These are phyloP conservation scores for Scrobipalpa costella DNA, from an alignment of 2,888 invertebrate genomes.

Conservation along the genomic window DNA sequence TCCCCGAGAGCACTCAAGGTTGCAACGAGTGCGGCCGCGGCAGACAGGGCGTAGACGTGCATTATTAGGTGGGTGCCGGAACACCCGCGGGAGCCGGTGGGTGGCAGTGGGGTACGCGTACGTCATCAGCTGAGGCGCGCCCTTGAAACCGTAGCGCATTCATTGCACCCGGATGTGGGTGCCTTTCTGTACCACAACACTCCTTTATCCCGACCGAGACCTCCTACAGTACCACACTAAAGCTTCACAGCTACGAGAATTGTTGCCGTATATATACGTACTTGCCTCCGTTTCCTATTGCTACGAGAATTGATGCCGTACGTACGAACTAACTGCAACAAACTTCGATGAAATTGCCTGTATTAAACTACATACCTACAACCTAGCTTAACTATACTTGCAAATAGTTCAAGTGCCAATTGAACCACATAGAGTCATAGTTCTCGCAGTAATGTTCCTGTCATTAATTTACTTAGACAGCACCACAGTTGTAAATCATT, in stretches of 20 bases:
- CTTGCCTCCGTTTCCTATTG: slow-evolving; percentile 19
- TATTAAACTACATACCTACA: too few species aligned
- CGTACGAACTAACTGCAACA: too few species aligned
- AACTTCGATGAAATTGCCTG: too few species aligned
- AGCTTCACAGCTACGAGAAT: slow-evolving; percentile 29
- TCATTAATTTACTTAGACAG: too few species aligned
- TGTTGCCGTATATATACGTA: too few species aligned
- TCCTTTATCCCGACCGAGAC: slow-evolving; percentile 53
- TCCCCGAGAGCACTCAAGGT: slow-evolving; percentile 71
- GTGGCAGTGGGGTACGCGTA: slow-evolving; percentile 70
- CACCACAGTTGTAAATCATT: too few species aligned
- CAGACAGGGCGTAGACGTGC: slow-evolving; percentile 81
- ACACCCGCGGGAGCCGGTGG: slow-evolving; percentile 69
- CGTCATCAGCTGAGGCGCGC: slow-evolving; percentile 81
- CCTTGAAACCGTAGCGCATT: slow-evolving; percentile 80
- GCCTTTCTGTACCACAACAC: slow-evolving; percentile 66
- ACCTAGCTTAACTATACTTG: too few species aligned
- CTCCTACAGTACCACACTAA: slow-evolving; percentile 44
- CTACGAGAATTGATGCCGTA: slow-evolving; percentile 24
- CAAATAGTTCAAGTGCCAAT: too few species aligned
- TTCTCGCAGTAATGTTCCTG: too few species aligned
- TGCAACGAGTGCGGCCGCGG: slow-evolving; percentile 77
- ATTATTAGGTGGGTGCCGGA: slow-evolving; percentile 81
- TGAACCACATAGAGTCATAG: too few species aligned
- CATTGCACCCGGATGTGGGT: slow-evolving; percentile 80